These are phyloP conservation scores for Polypterus bichir DNA, from an alignment of 2,113 vertebrate genomes.

Conservation along the genomic window DNA sequence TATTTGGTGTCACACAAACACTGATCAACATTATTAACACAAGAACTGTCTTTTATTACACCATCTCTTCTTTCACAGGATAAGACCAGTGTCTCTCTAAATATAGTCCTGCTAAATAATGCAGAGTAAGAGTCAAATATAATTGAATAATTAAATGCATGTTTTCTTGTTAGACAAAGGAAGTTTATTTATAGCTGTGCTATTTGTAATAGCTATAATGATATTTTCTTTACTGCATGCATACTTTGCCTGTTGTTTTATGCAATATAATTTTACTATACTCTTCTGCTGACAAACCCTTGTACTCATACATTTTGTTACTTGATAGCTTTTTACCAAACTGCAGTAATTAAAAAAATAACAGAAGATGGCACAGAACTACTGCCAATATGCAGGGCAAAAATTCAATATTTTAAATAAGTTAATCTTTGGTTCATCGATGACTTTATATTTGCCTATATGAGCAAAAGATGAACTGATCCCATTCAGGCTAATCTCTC, in stretches of 20 bases:
- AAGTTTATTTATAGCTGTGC: constrained; percentile 36
- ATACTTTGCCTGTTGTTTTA: background rate
- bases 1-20: constrained; percentile 36
- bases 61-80: constrained; percentile 35
- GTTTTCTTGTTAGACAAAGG: constrained; percentile 50
- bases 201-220: constrained; percentile 19
- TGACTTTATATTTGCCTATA: too few species aligned
- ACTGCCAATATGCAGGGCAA: too few species aligned
- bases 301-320: too few species aligned
- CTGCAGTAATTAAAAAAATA: too few species aligned
- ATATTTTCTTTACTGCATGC: constrained; percentile 28
- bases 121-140: constrained; percentile 48
- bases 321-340: too few species aligned
- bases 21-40: constrained; percentile 45
- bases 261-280: background rate
- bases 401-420: too few species aligned
- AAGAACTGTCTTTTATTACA: constrained; percentile 15
- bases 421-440: too few species aligned
- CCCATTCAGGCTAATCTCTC: too few species aligned
- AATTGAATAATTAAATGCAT: constrained; percentile 66
- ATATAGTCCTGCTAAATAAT: constrained; percentile 67
- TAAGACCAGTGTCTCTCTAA: constrained; percentile 43
- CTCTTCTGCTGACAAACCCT: too few species aligned
- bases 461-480: too few species aligned
- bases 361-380: too few species aligned